phyloP scores from a whole-genome alignment of 2,113 vertebrate species.

The Heterotis niloticus region DNA sequence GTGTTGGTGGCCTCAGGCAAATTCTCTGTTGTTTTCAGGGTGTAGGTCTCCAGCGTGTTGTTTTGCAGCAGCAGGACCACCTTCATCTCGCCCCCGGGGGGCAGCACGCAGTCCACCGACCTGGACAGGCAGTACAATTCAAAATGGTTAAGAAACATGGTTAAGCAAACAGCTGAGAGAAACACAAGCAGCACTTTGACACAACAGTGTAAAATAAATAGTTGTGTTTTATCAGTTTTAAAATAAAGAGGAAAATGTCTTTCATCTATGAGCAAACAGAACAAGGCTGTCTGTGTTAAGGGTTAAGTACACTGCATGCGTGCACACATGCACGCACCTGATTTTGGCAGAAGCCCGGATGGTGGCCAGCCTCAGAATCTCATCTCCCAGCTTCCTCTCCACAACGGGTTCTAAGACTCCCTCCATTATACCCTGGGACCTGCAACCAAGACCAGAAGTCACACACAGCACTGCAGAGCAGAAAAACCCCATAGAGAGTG shows the following conservation, averaged over 20 bases:
- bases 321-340: conserved; percentile 72
- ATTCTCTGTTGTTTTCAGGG: conserved; percentile 56
- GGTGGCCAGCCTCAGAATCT: conserved; percentile 74
- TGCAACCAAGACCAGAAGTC: conserved; percentile 45
- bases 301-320: too few relatives aligned
- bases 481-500: not conserved
- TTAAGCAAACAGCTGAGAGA: not conserved
- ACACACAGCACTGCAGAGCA: not conserved
- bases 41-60: conserved; percentile 80
- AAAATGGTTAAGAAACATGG: not conserved
- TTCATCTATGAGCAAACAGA: too few relatives aligned
- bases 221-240: too few relatives aligned
- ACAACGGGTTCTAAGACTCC: conserved; percentile 45
- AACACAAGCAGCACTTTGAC: not conserved
- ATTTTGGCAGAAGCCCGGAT: conserved; percentile 89
- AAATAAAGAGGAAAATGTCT: too few relatives aligned
- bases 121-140: conserved; percentile 52
- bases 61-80: conserved; percentile 84
- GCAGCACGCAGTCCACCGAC: conserved; percentile 76
- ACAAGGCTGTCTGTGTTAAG: conserved; percentile 35
- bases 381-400: conserved; percentile 66
- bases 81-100: conserved; percentile 80
- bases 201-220: too few relatives aligned
- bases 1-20: conserved; percentile 62
- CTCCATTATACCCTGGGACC: conserved; percentile 57